Evolutionary conservation across 2,113 vertebrate genomes (phyloP), one percentile per base, ranked within the genome.

Genomic region (Micronisus gabar): DNA sequence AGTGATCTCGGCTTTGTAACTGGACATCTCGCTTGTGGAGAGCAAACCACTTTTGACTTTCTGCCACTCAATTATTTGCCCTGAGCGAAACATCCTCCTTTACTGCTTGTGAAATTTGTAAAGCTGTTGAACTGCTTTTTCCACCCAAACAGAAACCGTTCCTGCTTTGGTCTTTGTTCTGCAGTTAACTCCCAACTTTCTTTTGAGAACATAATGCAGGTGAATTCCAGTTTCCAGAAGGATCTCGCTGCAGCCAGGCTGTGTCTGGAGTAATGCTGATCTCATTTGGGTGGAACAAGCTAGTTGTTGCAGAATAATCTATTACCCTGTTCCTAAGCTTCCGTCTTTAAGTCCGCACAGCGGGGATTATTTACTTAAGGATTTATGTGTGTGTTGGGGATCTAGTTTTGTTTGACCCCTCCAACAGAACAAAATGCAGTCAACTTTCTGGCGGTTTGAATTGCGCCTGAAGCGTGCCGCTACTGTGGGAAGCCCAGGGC

Each of bases 261-360:
- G 38, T 48, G 48, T 86, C 76, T 3, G 7, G 58, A 53, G 56
- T 55, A 63, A 40, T 3, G 23, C 95, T 96, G 86, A 94, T 95
- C 91, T 96, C 95, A 85, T 92, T 91, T 87, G 95, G 93, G 86
- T 95, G 95, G 95, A 94, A 95, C 84, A 91, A 90, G 66, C 86
- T 73, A 12, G 73, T 76, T 65, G 66, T 34, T 86, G 84, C 89
- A 25, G 87, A 87, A 75, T 89, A 91, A 87, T 90, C 90, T 92
- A 10, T 84, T 90, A 30, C 73, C 43, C 81, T 48, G 38, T 47
- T 92, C 81, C 71, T 71, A 85, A 86, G 84, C 91, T 96, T 91
- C 94, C 13, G 15, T 73, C 91, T 88, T 81, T 82, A 88, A 93
- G 79, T 80, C 89, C 1, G 2, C 78, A 4, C 70, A 73, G 78